Evolutionary conservation across 2,888 invertebrate species (phyloP).

Genomic region (Mechanitis messenoides): DNA sequence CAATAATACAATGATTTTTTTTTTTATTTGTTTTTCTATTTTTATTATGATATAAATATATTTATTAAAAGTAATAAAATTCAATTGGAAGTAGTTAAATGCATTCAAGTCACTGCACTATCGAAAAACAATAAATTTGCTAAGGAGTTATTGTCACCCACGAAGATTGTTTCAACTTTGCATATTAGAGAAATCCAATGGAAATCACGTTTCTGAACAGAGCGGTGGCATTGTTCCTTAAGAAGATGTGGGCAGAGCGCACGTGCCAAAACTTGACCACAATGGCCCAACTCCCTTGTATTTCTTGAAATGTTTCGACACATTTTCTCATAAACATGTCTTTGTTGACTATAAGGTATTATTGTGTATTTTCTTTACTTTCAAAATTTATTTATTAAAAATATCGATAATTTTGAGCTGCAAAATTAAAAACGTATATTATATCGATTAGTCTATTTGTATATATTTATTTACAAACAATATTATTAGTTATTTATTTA

Average conservation of each 20-base stretch:
- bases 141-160: constrained; percentile 42
- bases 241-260: constrained; percentile 46
- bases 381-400: no score
- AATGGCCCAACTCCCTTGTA: constrained; percentile 5
- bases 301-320: constrained; percentile 21
- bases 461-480: no score
- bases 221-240: constrained; percentile 56
- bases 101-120: constrained; percentile 12
- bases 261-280: constrained; percentile 47
- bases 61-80: not conserved
- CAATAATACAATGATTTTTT: no score
- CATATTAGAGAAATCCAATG: constrained; percentile 45
- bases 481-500: no score
- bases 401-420: no score
- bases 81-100: not conserved
- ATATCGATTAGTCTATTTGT: no score
- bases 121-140: constrained; percentile 34
- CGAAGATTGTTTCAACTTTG: constrained; percentile 50
- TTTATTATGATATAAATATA: not conserved
- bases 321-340: constrained; percentile 6
- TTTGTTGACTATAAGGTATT: not conserved
- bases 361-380: no score
- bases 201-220: constrained; percentile 54
- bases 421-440: no score
- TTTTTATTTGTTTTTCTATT: no score